phyloP scores from a whole-genome alignment of 64 coral and sea anemone species.

The Cladopsammia gracilis region DNA sequence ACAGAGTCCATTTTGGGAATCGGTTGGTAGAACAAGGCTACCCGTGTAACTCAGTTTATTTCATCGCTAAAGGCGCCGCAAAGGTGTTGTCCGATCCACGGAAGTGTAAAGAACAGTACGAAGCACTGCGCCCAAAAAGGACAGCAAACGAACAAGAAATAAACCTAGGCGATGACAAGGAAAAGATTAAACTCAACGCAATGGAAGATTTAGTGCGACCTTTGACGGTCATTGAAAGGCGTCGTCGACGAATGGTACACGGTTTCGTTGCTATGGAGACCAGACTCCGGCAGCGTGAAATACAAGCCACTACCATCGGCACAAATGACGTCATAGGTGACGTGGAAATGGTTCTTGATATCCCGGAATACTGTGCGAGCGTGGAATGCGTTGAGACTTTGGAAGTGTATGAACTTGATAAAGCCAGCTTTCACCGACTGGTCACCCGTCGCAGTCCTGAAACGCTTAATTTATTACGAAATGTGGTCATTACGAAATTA shows the following conservation, averaged over 20 bases:
- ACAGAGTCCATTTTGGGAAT: slow-evolving; percentile 83
- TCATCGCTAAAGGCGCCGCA: slow-evolving; percentile 78
- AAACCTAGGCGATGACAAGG: slow-evolving; percentile 7
- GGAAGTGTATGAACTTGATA: slow-evolving; percentile 87
- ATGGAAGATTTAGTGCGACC: slow-evolving; percentile 68
- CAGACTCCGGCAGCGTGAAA: slow-evolving; percentile 62
- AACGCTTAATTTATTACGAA: slow-evolving; percentile 59
- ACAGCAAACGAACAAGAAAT: not conserved
- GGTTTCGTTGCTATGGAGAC: slow-evolving; percentile 87
- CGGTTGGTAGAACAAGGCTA: slow-evolving; percentile 66
- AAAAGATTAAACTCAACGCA: slow-evolving; percentile 27
- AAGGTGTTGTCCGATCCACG: slow-evolving; percentile 73
- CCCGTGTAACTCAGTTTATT: slow-evolving; percentile 70
- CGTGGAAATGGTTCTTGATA: slow-evolving; percentile 78
- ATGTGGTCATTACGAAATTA: slow-evolving; percentile 71
- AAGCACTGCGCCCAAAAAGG: slow-evolving; percentile 30
- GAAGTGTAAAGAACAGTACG: slow-evolving; percentile 73
- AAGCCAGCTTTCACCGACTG: slow-evolving; percentile 80
- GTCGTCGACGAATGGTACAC: slow-evolving; percentile 67
- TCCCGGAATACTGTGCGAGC: slow-evolving; percentile 71
- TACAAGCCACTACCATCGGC: slow-evolving; percentile 77
- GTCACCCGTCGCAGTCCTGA: slow-evolving; percentile 69
- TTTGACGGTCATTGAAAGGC: slow-evolving; percentile 82
- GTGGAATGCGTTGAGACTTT: slow-evolving; percentile 83
- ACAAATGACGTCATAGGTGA: slow-evolving; percentile 89